Conservation (phyloP, 2,797 vertebrate species). For the Gymnopithys bicolor region DNA sequence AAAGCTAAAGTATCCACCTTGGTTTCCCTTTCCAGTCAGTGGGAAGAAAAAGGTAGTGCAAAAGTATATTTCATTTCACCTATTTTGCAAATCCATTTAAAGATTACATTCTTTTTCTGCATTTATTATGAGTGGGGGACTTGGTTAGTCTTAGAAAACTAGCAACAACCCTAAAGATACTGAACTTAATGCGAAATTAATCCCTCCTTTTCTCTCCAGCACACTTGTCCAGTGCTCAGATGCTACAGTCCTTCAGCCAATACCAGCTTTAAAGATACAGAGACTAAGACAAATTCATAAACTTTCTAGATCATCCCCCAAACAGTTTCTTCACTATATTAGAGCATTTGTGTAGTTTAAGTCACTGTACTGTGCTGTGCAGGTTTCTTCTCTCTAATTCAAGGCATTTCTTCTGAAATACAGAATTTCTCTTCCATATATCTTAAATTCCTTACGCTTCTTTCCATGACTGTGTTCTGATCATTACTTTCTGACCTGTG, state of each 20-base stretch:
- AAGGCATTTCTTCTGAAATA: not conserved
- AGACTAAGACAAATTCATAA: not conserved
- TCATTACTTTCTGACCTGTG: not conserved
- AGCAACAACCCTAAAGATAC: not conserved
- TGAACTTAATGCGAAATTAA: not conserved
- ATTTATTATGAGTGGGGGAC: not conserved
- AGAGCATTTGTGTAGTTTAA: not conserved
- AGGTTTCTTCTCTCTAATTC: not conserved
- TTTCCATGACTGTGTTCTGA: not conserved
- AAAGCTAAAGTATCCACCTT: not conserved
- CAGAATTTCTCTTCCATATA: not conserved
- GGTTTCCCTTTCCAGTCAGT: not conserved
- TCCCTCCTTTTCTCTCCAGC: not conserved
- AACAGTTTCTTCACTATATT: not conserved
- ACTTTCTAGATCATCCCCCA: not conserved
- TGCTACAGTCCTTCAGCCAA: not conserved
- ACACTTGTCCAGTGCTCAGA: not conserved
- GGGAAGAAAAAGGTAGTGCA: not conserved
- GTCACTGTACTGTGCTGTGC: not conserved
- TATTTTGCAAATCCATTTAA: not conserved
- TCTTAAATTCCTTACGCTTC: not conserved
- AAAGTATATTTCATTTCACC: not conserved
- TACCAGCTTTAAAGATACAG: not conserved
- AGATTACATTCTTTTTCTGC: not conserved
- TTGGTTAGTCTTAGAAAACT: not conserved